These are phyloP conservation scores for Xenentodon cancila DNA, from an alignment of 2,797 vertebrate species.

Conservation along the genomic window DNA sequence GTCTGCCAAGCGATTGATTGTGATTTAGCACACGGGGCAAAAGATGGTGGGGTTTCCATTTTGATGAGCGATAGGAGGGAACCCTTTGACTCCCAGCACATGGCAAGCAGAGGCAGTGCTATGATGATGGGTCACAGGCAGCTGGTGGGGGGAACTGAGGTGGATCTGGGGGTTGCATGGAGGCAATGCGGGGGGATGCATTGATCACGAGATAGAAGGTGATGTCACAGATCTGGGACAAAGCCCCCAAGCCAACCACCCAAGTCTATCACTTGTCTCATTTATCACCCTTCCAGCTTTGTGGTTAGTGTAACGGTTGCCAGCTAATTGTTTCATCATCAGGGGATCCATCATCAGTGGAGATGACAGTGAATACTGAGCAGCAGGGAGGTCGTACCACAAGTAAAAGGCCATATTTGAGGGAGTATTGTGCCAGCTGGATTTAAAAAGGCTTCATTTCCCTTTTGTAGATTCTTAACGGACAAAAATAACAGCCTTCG, in stretches of 20 bases:
- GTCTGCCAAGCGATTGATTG: constrained; percentile 76
- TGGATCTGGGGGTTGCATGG: constrained; percentile 46
- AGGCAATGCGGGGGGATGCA: constrained; percentile 43
- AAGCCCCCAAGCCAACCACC: constrained; percentile 65
- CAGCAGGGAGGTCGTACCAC: constrained; percentile 66
- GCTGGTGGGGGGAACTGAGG: constrained; percentile 71
- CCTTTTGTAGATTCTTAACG: background rate
- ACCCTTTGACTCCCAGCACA: constrained; percentile 79
- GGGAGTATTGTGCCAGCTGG: constrained; percentile 23
- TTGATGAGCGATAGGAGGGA: constrained; percentile 81
- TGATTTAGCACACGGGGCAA: constrained; percentile 67
- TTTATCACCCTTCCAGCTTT: constrained; percentile 79
- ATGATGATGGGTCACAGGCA: constrained; percentile 80
- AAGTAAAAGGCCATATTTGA: constrained; percentile 27
- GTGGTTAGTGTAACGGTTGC: constrained; percentile 83
- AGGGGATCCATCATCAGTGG: constrained; percentile 78
- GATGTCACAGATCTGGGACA: constrained; percentile 72
- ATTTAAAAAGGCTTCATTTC: constrained; percentile 20
- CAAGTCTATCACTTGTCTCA: constrained; percentile 76
- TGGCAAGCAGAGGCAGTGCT: constrained; percentile 70
- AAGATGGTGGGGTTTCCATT: constrained; percentile 71
- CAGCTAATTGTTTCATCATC: constrained; percentile 90
- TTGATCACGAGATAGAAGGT: constrained; percentile 72
- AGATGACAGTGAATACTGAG: constrained; percentile 81
- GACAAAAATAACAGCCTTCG: constrained; percentile 12